Evolutionary conservation across 2,888 invertebrate species (phyloP).

Genomic region (Megastigmus dorsalis): DNA sequence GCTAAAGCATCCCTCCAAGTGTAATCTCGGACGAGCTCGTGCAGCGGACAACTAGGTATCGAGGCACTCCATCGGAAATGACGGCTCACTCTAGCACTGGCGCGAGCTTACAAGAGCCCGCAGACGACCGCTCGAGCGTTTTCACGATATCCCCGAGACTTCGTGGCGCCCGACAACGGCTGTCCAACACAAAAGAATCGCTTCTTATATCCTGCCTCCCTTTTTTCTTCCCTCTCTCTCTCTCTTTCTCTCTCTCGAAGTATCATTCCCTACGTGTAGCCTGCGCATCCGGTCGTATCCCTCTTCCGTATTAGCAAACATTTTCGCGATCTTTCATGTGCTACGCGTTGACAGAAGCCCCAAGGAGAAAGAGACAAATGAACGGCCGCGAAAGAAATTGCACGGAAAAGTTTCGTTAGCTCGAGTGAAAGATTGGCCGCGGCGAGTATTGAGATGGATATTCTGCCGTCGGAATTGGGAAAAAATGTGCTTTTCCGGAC

Average conservation of each 20-base stretch:
- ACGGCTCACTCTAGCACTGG: constrained; percentile 32
- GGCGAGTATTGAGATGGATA: constrained; percentile 10
- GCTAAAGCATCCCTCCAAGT: no score
- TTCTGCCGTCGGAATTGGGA: not conserved
- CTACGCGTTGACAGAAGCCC: not conserved
- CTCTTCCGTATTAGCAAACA: constrained; percentile 32
- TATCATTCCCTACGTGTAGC: no score
- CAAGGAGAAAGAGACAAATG: constrained; percentile 13
- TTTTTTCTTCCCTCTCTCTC: not conserved
- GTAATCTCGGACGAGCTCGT: constrained; percentile 8
- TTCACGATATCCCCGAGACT: no score
- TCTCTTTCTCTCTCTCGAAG: no score
- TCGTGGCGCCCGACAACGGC: no score
- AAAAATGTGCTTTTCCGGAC: no score
- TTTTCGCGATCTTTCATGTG: not conserved
- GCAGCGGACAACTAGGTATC: not conserved
- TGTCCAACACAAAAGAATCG: constrained; percentile 13
- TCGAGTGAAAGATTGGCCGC: constrained; percentile 17
- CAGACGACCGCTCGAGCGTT: not conserved
- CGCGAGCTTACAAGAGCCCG: no score
- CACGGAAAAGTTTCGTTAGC: constrained; percentile 3
- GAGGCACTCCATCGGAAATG: constrained; percentile 34
- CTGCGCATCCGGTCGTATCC: not conserved
- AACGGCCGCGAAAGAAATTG: constrained; percentile 9
- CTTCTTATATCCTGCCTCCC: not conserved